Evolutionary conservation across 2,113 vertebrate genomes (phyloP).

Genomic region (Ursus arctos): DNA sequence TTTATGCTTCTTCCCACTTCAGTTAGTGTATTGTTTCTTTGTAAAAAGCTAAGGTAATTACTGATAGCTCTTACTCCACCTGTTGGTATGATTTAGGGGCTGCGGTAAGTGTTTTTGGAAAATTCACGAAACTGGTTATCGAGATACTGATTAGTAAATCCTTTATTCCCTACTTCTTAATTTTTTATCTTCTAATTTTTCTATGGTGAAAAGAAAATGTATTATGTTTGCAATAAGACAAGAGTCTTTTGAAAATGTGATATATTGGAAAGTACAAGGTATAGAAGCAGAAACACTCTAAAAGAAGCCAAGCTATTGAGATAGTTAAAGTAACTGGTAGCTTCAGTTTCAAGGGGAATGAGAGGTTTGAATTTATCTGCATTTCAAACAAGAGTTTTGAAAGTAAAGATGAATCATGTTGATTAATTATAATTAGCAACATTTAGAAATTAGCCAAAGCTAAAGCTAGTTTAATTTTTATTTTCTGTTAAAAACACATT

Average conservation of each 20-base stretch:
- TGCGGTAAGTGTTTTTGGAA: background rate
- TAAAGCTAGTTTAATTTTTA: background rate
- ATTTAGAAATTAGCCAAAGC: constrained; percentile 15
- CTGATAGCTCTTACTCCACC: background rate
- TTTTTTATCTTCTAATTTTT: background rate
- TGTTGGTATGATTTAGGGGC: background rate
- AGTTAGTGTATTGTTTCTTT: background rate
- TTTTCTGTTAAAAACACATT: constrained; percentile 6
- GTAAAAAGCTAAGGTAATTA: background rate
- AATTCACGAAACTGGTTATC: background rate
- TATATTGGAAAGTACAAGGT: background rate
- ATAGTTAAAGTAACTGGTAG: background rate
- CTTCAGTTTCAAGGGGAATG: background rate
- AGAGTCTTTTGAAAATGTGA: background rate
- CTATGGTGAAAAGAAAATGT: background rate
- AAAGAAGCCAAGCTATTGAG: background rate
- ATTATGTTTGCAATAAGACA: background rate
- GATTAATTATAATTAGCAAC: background rate
- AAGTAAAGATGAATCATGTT: constrained; percentile 19
- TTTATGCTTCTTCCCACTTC: background rate
- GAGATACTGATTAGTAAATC: background rate
- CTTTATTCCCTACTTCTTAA: background rate
- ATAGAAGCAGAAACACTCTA: background rate
- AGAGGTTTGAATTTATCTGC: background rate
- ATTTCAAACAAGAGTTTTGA: constrained; percentile 1